Conservation (phyloP, 2,113 vertebrate species). For the Amblyornis subalaris region DNA sequence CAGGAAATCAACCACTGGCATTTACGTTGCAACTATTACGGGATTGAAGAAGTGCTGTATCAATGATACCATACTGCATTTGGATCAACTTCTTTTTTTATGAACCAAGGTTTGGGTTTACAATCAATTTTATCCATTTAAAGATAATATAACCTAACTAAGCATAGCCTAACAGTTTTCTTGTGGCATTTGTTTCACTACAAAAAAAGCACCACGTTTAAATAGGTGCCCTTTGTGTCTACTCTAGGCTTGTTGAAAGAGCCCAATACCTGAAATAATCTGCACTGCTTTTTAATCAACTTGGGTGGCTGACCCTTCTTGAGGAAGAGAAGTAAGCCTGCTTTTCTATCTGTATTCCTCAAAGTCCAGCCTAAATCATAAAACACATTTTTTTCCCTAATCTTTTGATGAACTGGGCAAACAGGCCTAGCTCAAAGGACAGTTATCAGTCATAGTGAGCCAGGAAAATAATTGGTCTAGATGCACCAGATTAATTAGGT, state of each 20-base stretch:
- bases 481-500: neutral
- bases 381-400: neutral
- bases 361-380: neutral
- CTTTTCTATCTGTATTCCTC: neutral
- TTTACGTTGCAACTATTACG: neutral
- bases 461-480: neutral
- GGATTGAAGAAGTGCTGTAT: neutral
- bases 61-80: neutral
- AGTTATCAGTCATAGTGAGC: neutral
- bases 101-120: neutral
- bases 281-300: neutral
- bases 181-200: neutral
- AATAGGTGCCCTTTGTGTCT: neutral
- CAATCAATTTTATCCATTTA: neutral
- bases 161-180: neutral
- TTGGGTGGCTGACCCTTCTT: neutral
- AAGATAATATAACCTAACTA: neutral
- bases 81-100: neutral
- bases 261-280: neutral
- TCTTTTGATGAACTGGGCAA: neutral
- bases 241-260: neutral
- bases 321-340: neutral
- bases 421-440: neutral
- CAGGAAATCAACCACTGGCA: neutral
- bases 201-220: neutral